These are phyloP conservation scores for Manis javanica DNA, from an alignment of 2,797 vertebrate genomes.

Conservation along the genomic window DNA sequence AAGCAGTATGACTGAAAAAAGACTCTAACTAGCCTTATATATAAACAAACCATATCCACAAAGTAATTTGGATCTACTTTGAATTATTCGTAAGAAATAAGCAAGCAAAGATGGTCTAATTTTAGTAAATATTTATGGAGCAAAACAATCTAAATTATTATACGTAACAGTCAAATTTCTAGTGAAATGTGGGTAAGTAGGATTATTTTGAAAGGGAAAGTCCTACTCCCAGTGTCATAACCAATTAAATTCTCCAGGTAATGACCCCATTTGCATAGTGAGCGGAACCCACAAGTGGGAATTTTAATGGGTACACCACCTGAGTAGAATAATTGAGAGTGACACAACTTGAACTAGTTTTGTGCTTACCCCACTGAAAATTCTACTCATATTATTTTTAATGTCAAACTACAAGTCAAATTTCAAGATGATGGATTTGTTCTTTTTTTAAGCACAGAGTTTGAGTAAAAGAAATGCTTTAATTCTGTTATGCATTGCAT, in stretches of 20 bases:
- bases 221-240: slow-evolving; percentile 93
- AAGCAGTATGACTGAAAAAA: slow-evolving; percentile 68
- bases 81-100: slow-evolving; percentile 79
- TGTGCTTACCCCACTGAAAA: slow-evolving; percentile 93
- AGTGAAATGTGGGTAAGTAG: slow-evolving; percentile 91
- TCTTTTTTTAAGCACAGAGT: slow-evolving; percentile 94
- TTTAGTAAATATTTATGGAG: slow-evolving; percentile 89
- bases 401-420: slow-evolving; percentile 94
- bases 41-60: slow-evolving; percentile 71
- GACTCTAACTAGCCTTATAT: slow-evolving; percentile 63
- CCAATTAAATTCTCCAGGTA: slow-evolving; percentile 97
- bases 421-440: slow-evolving; percentile 93
- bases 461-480: slow-evolving; percentile 88
- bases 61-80: slow-evolving; percentile 82
- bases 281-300: slow-evolving; percentile 93
- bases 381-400: slow-evolving; percentile 95
- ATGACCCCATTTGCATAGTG: slow-evolving; percentile 97
- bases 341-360: slow-evolving; percentile 96
- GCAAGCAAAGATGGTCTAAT: slow-evolving; percentile 80
- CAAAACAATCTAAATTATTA: slow-evolving; percentile 87
- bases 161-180: slow-evolving; percentile 88
- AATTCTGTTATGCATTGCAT: slow-evolving; percentile 87
- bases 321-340: slow-evolving; percentile 96
- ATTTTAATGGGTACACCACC: slow-evolving; percentile 96
- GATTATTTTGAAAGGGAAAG: slow-evolving; percentile 92